Evolutionary conservation across 2,113 vertebrate species (phyloP), one percentile per base, ranked within the genome.

Genomic region (Hippocampus mohnikei): DNA sequence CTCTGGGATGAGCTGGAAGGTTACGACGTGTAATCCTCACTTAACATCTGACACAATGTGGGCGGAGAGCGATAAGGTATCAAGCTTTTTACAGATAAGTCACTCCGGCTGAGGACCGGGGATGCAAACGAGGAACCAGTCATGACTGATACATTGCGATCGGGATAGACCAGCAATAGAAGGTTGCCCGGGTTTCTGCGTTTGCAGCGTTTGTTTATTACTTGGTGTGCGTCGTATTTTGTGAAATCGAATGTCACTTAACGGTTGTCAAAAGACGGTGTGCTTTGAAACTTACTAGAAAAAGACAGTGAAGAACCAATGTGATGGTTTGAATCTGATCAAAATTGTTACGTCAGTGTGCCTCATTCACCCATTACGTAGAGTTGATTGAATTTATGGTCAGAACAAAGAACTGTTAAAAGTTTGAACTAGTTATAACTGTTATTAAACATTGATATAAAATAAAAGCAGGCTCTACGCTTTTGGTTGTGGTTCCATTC

Each of bases 191-290:
- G 6, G 12, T 66, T 63, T 21, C 44, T 60, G 27, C 29, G 37
- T 33, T 33, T 60, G 1, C 7, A 18, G 9, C 56, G 50, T 55
- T 48, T 29, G n/a, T 75, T 59, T 77, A 16, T 71, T 68, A 69
- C 44, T 55, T 70, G 15, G n/a, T 42, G 61, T 15, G 18, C 21
- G 2, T 11, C n/a, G 9, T 41, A 41, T 64, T 40, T 44, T 12
- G 40, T 64, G 40, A 64, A 12, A 42, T 40, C 33, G 1, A 58
- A 23, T 12, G 20, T 8, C 6, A 18, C 13, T 27, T 27, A 8
- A 5, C 40, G 1, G 0, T 11, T 0, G 1, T 62, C 9, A 41
- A 40, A 63, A 63, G 61, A 41, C 11, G 18, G 2, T 46, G 21
- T 1, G 9, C 1, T 64, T 8, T n/a, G 21, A 55, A n/a, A 23